Percentiles rank a stretch among this genome's conserved stretches.
These are phyloP conservation scores for Spheniscus mendiculus DNA, from an alignment of 2,113 vertebrate species.

Conservation along the genomic window DNA sequence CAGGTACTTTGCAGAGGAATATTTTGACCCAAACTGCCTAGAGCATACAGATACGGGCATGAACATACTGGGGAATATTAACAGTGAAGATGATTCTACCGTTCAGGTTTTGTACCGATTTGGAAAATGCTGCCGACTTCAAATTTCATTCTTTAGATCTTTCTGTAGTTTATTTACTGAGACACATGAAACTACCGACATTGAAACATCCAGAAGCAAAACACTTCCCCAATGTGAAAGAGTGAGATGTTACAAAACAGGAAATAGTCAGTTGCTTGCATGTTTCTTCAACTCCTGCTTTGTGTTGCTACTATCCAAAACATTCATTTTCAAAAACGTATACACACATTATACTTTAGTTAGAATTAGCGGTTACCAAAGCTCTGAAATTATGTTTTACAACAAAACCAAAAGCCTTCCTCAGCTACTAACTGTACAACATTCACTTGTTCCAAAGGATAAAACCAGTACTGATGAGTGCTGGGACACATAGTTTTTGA, in stretches of 20 bases:
- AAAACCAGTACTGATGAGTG: not conserved
- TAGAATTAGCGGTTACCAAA: not conserved
- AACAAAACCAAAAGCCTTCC: not conserved
- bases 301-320: not conserved
- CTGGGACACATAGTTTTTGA: not conserved
- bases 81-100: not conserved
- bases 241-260: not conserved
- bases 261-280: rapidly evolving
- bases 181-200: not conserved
- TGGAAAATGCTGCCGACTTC: not conserved
- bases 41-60: not conserved
- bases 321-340: not conserved
- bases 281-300: not conserved
- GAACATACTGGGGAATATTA: not conserved
- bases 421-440: not conserved
- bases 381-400: not conserved
- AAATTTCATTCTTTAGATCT: not conserved
- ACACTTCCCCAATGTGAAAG: not conserved
- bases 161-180: not conserved
- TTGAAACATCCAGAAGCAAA: not conserved
- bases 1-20: not conserved
- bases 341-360: rapidly evolving
- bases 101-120: not conserved
- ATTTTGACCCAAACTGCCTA: not conserved
- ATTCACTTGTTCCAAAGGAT: not conserved